Conservation (phyloP, 2,113 vertebrate genomes). For the Cottus gobio region DNA sequence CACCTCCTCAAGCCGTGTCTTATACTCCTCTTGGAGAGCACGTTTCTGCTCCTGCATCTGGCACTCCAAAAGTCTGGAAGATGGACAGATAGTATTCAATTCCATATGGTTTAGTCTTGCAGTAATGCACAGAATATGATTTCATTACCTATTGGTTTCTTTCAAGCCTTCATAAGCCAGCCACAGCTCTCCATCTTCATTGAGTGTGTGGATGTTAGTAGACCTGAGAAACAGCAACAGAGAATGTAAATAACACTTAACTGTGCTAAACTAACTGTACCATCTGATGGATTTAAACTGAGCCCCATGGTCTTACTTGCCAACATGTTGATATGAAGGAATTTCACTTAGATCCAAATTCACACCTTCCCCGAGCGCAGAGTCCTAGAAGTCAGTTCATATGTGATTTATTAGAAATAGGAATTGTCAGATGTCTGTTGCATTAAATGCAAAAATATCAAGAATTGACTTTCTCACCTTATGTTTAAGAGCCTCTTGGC, state of each 20-base stretch:
- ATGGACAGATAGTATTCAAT: slow-evolving; percentile 64
- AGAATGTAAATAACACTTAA: slow-evolving; percentile 3
- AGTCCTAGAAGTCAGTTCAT: slow-evolving; percentile 57
- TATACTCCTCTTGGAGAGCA: slow-evolving; percentile 84
- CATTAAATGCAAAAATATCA: background rate
- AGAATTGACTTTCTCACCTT: slow-evolving; percentile 82
- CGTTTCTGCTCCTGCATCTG: slow-evolving; percentile 90
- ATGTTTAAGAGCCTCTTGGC: slow-evolving; percentile 91
- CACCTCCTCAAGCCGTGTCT: slow-evolving; percentile 86
- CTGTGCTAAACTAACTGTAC: background rate
- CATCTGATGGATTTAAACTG: background rate
- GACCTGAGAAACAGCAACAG: slow-evolving; percentile 79
- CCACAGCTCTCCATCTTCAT: slow-evolving; percentile 98
- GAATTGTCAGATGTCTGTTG: background rate
- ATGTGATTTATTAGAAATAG: background rate
- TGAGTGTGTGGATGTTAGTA: slow-evolving; percentile 88
- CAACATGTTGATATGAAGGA: slow-evolving; percentile 52
- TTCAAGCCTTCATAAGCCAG: slow-evolving; percentile 97
- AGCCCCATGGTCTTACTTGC: slow-evolving; percentile 50
- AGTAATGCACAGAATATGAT: background rate
- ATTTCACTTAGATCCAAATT: slow-evolving; percentile 67
- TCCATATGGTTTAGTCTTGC: background rate
- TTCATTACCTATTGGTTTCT: slow-evolving; percentile 93
- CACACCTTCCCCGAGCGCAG: slow-evolving; percentile 61
- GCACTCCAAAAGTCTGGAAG: slow-evolving; percentile 88